phyloP scores from a whole-genome alignment of 2,888 invertebrate genomes.

The Pollenia labialis region DNA sequence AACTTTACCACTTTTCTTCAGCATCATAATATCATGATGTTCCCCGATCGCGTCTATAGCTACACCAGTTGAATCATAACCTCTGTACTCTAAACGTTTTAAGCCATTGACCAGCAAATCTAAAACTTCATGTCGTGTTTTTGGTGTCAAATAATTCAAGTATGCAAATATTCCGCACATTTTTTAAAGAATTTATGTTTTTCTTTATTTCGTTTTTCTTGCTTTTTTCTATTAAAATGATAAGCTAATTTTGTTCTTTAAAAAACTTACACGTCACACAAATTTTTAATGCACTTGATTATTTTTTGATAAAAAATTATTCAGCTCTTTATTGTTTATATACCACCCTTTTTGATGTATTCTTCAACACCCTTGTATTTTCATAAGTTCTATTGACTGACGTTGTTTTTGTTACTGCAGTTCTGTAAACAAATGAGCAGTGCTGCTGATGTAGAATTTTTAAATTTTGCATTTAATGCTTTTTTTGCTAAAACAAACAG shows the following conservation, averaged over 20 bases:
- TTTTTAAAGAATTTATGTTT: slow-evolving; percentile 27
- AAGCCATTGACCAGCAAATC: slow-evolving; percentile 97
- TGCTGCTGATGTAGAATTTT: background rate
- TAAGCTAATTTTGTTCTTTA: background rate
- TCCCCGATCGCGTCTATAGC: slow-evolving; percentile 90
- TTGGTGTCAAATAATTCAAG: slow-evolving; percentile 98
- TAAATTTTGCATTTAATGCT: too few species aligned
- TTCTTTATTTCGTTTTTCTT: background rate
- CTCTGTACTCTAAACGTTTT: slow-evolving; percentile 98
- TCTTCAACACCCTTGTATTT: background rate
- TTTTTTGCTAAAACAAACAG: too few species aligned
- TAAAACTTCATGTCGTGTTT: slow-evolving; percentile 95
- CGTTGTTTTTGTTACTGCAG: background rate
- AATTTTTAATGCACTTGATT: slow-evolving; percentile 18
- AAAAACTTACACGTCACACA: slow-evolving; percentile 41
- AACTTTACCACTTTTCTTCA: slow-evolving; percentile 97
- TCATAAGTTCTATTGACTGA: background rate
- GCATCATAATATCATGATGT: slow-evolving; percentile 91
- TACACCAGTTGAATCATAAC: slow-evolving; percentile 99
- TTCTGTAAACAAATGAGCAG: background rate
- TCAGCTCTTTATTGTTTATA: slow-evolving; percentile 6
- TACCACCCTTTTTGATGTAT: background rate
- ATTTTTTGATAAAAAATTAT: slow-evolving; percentile 14
- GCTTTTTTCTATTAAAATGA: background rate
- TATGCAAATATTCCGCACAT: slow-evolving; percentile 98